Evolutionary conservation across 1,140 invertebrate genomes (phyloP), one percentile per base, ranked within the genome.

Genomic region (Aleiodes sp.): DNA sequence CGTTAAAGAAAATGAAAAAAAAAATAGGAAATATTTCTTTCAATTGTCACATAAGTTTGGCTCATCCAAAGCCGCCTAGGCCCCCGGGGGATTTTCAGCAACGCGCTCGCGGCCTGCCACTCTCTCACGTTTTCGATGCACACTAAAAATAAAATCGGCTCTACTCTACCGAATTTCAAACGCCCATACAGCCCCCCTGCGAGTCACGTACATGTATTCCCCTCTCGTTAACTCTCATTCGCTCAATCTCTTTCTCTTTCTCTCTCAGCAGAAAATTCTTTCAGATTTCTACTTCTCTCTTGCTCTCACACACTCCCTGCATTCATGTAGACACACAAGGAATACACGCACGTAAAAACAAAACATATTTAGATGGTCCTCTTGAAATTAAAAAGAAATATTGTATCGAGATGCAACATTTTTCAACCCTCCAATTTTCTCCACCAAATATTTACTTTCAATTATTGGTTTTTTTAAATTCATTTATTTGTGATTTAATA

Each of bases 71-170:
- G 26, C 46, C 7, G 46, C 46, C 26, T 24, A 21, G 46, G 19
- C n/a, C 70, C 57, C 56, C 52, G 61, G 72, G 69, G 61, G 68
- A 68, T 68, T 57, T 68, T 70, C 70, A 39, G 70, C 61, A 63
- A 76, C 73, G 73, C 74, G 73, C 76, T n/a, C 68, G 76, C 71
- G 46, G 46, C 46, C 46, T 52, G 73, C 63, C 61, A 65, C 77
- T 74, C 75, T 72, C 46, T 52, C 26, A 68, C 66, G 57, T 68
- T 68, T 68, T 52, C 57, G 66, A 68, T 74, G 72, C 72, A 72
- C 78, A 82, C 81, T 82, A 82, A 82, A 81, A 81, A 82, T 82
- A 82, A 79, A 79, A 76, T 75, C 70, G 73, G 39, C 78, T 77
- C 76, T 77, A 71, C 57, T 68, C 43, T 52, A 56, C 43, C 61